Conservation (phyloP, 1,140 invertebrate genomes). For the Metaphire vulgaris region DNA sequence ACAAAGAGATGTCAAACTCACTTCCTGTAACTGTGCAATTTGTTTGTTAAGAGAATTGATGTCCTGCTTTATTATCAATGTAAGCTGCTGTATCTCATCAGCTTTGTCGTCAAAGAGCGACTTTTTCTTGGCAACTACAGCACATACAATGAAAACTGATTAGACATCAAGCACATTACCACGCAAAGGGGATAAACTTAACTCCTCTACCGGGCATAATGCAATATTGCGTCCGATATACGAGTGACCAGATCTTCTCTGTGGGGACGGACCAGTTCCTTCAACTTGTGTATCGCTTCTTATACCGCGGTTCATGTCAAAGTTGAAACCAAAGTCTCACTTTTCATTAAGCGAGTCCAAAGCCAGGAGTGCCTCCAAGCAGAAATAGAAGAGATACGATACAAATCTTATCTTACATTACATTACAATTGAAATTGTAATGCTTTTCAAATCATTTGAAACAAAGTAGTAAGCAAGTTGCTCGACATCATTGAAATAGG, state of each 20-base stretch:
- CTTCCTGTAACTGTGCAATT: slow-evolving; percentile 65
- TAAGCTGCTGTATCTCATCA: slow-evolving; percentile 92
- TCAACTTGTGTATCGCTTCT: neutral
- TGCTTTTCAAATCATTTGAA: neutral
- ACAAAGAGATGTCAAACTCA: slow-evolving; percentile 33
- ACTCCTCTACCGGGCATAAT: neutral
- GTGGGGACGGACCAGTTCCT: neutral
- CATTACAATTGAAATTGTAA: too few relatives aligned
- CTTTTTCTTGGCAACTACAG: slow-evolving; percentile 90
- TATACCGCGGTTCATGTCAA: too few relatives aligned
- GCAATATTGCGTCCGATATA: neutral
- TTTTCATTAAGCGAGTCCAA: too few relatives aligned
- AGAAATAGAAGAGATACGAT: too few relatives aligned
- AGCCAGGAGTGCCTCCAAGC: too few relatives aligned
- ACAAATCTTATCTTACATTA: too few relatives aligned
- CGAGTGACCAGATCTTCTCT: neutral
- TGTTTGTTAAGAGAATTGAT: slow-evolving; percentile 89
- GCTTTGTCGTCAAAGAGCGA: slow-evolving; percentile 90
- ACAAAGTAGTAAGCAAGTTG: neutral
- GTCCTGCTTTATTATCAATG: slow-evolving; percentile 95
- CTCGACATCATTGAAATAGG: neutral
- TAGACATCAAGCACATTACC: neutral
- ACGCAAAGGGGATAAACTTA: neutral
- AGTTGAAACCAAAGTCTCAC: too few relatives aligned
- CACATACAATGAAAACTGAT: slow-evolving; percentile 33